Evolutionary conservation across 2,797 vertebrate genomes (phyloP).

Genomic region (Syngnathus rostellatus): DNA sequence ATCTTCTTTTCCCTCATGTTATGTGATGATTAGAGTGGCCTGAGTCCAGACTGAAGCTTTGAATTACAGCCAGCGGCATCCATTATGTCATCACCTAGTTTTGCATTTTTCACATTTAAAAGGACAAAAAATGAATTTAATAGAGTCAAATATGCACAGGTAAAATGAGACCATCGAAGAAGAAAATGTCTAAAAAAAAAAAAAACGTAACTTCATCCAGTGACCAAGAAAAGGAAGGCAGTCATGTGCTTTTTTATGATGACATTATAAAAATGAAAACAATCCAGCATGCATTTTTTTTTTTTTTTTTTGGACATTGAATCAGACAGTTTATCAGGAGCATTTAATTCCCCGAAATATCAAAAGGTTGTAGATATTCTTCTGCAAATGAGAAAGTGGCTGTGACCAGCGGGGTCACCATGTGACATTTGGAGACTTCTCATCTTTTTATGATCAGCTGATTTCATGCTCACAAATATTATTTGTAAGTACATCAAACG

Average conservation of each 20-base stretch:
- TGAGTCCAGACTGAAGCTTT: conserved; percentile 2
- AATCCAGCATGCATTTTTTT: neutral
- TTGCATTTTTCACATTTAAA: neutral
- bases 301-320: neutral
- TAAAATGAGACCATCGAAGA: neutral
- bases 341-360: neutral
- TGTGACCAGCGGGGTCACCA: neutral
- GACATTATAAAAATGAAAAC: neutral
- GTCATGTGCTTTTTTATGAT: neutral
- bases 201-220: neutral
- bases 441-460: neutral
- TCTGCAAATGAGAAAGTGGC: neutral
- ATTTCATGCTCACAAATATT: no score
- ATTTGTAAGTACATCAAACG: no score
- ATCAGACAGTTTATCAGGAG: neutral
- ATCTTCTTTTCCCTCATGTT: conserved; percentile 3
- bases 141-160: neutral
- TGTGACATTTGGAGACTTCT: neutral
- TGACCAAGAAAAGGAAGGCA: neutral
- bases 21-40: neutral
- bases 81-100: conserved; percentile 2
- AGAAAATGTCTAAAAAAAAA: neutral
- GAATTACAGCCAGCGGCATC: neutral
- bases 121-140: neutral
- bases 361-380: neutral